Evolutionary conservation across 2,797 vertebrate genomes (phyloP).

Genomic region (Coilia nasus): DNA sequence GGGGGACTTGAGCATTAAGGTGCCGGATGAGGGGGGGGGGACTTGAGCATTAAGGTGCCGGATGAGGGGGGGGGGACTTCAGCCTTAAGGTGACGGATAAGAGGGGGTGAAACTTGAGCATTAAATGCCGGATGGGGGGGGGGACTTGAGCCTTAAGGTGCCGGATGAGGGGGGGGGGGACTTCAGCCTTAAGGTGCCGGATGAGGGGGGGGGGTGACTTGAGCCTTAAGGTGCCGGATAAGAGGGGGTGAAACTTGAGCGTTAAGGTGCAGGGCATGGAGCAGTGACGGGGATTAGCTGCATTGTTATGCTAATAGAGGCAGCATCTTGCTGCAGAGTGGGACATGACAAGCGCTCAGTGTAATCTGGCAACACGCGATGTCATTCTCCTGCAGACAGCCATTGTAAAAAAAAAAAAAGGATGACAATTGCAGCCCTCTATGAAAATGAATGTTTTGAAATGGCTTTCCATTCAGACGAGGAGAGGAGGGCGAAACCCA

Average conservation of each 20-base stretch:
- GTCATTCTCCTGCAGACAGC: background rate
- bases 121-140: no score
- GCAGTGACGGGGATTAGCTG: constrained; percentile 3
- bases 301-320: constrained; percentile 9
- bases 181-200: no score
- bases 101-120: no score
- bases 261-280: background rate
- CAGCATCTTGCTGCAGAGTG: constrained; percentile 8
- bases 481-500: background rate
- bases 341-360: background rate
- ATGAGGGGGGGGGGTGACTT: no score
- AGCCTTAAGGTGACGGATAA: no score
- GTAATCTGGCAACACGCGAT: constrained; percentile 16
- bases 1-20: no score
- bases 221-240: no score
- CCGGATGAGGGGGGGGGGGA: no score
- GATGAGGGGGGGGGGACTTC: no score
- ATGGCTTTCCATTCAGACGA: constrained; percentile 19
- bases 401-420: background rate
- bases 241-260: background rate
- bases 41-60: no score
- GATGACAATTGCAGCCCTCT: constrained; percentile 17
- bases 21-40: no score
- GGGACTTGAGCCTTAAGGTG: no score
- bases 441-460: constrained; percentile 21